Evolutionary conservation across 2,113 vertebrate species (phyloP), one percentile per base, ranked within the genome.

Genomic region (Cyprinodon tularosa): DNA sequence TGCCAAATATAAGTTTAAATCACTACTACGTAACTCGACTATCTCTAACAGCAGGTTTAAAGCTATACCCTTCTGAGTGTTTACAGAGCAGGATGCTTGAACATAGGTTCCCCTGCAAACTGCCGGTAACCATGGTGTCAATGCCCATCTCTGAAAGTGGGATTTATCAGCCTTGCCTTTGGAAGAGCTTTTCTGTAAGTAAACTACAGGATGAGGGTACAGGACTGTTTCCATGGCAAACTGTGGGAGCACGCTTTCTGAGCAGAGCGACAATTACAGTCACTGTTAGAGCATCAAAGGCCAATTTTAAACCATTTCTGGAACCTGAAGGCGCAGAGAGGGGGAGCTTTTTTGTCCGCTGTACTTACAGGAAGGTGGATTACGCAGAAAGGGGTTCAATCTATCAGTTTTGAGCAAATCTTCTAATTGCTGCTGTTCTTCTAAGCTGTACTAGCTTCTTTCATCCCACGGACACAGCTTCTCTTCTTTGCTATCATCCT

Each of bases 201-300:
- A 80, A 82, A 75, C 74, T 72, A 61, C 65, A 50, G 64, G 11
- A 75, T 36, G 10, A 73, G 74, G 48, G 71, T 61, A 74, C 74
- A 50, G 20, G 53, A 66, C 61, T 87, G 92, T 93, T 92, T 85
- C 92, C 83, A 91, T 90, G 86, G 89, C 77, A 64, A 36, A 69
- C 53, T 1, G 10, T 57, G 6, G 50, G 62, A 73, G 66, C 71
- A 53, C 60, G 37, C 78, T 84, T 86, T 78, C 84, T 73, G 62
- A 65, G 78, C 80, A 76, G 65, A 81, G 83, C 22, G 61, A 81
- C 76, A 80, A 83, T 89, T 86, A 85, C 63, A 85, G 73, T 45
- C 44, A 70, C 83, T 86, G 74, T 83, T 74, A 74, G 48, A 86
- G 82, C 90, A 83, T 88, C 85, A 86, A 87, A 91, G 76, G 59